Base-by-base conservation (phyloP, 2,113 vertebrate genomes). In the Madoqua kirkii region DNA sequence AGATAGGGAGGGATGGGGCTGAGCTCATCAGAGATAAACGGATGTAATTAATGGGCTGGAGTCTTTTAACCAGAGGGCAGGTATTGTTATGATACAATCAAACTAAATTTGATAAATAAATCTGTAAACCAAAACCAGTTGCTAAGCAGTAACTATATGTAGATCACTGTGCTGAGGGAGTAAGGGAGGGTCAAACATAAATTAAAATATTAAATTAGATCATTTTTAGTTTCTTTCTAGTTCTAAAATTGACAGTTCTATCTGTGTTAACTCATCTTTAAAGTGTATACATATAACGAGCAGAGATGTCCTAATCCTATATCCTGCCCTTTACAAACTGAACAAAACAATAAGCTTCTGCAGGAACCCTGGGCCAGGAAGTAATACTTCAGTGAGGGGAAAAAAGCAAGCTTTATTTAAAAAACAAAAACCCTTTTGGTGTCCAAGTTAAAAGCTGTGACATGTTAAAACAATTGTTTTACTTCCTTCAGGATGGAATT, bases 401-500 rank as follows among this genome's bases (percentile, higher is more conserved):
- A 5, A 55, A 59, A 93, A 59, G 48, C 29, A 95, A 60, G 23
- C 89, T 92, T 96, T 86, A 89, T 81, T 50, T 50, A 79, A 48
- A 79, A 79, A 79, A 79, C 14, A 48, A 79, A 79, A 59, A 45
- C 19, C 29, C 57, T 83, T 94, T 89, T 48, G 40, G n/a, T 45
- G 27, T 91, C 50, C 84, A 78, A 89, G 67, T 88, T 91, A 90
- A 90, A 96, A 95, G 84, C 5, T 90, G 1, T 81, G 94, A 85
- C 43, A 93, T 1, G 33, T 82, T 96, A 71, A 29, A 88, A 43
- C 9, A 57, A n/a, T n/a, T 43, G 7, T 92, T 71, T 95, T 82
- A 62, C 62, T 88, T 98, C 89, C 90, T 97, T 97, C 27, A 64
- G 50, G 8, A 60, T 7, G 33, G 82, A 97, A 71, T 60, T 19